Base-by-base conservation (phyloP, 1,140 invertebrate genomes). In the Eubasilissa regina region DNA sequence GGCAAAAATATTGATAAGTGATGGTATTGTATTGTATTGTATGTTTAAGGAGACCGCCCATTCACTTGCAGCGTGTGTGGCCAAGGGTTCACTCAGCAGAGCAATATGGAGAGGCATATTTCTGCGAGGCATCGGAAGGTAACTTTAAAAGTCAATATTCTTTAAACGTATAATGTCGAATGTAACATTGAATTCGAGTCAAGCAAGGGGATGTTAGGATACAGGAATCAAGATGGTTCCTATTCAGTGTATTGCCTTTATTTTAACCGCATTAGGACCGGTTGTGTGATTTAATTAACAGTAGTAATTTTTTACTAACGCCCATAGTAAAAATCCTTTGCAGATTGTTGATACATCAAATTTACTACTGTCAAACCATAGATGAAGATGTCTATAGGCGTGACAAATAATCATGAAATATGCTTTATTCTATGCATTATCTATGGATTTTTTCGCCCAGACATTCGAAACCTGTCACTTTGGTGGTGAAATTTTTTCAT, bases 41-140 rank as follows among this genome's bases (percentile, higher is more conserved):
- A n/a, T 44, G 25, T 78, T 78, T 44, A 35, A 80, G 79, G 75
- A 3, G 80, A 77, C 17, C 68, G 62, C 13, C 80, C 80, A 1
- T 81, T 74, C 51, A 73, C 75, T 0, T 81, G 80, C 45, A 66
- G 74, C 19, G 53, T 78, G 12, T 81, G 80, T 25, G 80, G 75
- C 4, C 75, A 78, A 55, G 75, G 70, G n/a, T 81, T 81, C 53
- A 56, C 80, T 9, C 75, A 78, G 48, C 68, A 77, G 48, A 74
- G 75, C 44, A 81, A 81, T 45, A 81, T 77, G 80, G 75, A 81
- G 51, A 81, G 75, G 25, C 80, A 81, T 68, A 55, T 81, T 7
- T 81, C 80, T 1, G 75, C 80, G 10, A 74, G 70, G 45, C 80
- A 81, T 53, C 17, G 35, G 25, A 77, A 81, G 60, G 80, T 81